Evolutionary conservation across 2,113 vertebrate species (phyloP), one percentile per base, ranked within the genome.

Genomic region (Ptilorrhoa leucosticta): DNA sequence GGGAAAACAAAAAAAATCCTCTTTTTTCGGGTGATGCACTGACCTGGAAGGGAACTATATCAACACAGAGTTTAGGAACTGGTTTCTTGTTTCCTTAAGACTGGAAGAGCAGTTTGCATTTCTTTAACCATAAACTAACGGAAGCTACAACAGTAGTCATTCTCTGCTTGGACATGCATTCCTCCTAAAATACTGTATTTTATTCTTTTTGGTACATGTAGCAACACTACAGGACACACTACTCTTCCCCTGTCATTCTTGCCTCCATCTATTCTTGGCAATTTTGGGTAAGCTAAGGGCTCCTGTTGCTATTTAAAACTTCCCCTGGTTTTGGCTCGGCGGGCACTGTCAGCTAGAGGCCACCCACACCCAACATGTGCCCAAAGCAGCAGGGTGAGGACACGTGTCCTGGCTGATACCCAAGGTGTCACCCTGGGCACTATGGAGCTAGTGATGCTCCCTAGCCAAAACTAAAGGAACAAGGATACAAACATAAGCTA

Each of bases 31-130:
- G 30, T 61, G n/a, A 90, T 50, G 63, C 58, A 61, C 13, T 68
- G 87, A 92, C 61, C 57, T 87, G 73, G 69, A 78, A 94, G 64
- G 16, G 18, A 96, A 50, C 61, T 71, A 4, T 14, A 89, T 60
- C 61, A 84, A 71, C 56, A 93, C 1, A 16, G 61, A 69, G 30
- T 37, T 83, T 40, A 60, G 20, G 26, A 91, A 58, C 6, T 0
- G 3, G 45, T 31, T 79, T 5, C 35, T 89, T 82, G 60, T 63
- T 71, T 75, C 28, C 53, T 89, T 87, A 50, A 42, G 45, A 45
- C 63, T 69, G 18, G 39, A 85, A 61, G 18, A 89, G 42, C 27
- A 76, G 53, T 57, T 82, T 61, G 65, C 54, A 21, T 69, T 75
- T 94, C 70, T 81, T 51, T 42, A 91, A 79, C 16, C 20, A 40